Base-by-base conservation (phyloP, 2,888 invertebrate genomes). In the Cremastinae sp. region DNA sequence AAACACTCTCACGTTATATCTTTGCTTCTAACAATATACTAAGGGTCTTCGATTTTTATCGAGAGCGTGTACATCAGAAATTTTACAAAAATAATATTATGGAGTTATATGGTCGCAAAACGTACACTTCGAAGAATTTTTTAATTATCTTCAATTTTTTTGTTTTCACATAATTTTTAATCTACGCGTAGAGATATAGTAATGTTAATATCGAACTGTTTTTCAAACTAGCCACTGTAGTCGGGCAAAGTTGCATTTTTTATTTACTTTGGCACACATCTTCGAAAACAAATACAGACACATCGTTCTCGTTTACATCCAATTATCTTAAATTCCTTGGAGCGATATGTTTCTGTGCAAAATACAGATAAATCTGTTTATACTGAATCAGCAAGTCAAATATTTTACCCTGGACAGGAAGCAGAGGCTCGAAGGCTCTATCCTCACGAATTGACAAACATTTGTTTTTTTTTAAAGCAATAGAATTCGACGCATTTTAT, bases 71-170 rank as follows among this genome's bases (percentile, higher is more conserved):
- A 56, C 54, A n/a, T n/a, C n/a, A 49, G 62, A 70, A 66, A 49
- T 34, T 59, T 78, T 84, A 84, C 79, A 84, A 84, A 84, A 84
- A 84, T 84, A 84, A 81, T 79, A 62, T 45, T n/a, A n/a, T n/a
- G n/a, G n/a, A 69, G 62, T 20, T n/a, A n/a, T n/a, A n/a, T n/a
- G n/a, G n/a, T 62, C 34, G 14, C 36, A 47, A 12, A 43, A 53
- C 49, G 47, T 41, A 18, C 45, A 10, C 36, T 34, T 22, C 20
- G 41, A 12, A 56, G 41, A 16, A 49, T 69, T 34, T 20, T 10
- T 28, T 47, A 12, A 2, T 49, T 56, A 8, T 56, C 51, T 28
- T 56, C 49, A n/a, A 22, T 41, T 53, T 53, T 20, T 47, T 56
- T 12, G 16, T n/a, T 20, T 47, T 34, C n/a, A n/a, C 47, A 51